Percentiles rank a stretch among this genome's conserved stretches.
phyloP scores from a whole-genome alignment of 2,113 vertebrate genomes.

The Nyctereutes procyonoides region DNA sequence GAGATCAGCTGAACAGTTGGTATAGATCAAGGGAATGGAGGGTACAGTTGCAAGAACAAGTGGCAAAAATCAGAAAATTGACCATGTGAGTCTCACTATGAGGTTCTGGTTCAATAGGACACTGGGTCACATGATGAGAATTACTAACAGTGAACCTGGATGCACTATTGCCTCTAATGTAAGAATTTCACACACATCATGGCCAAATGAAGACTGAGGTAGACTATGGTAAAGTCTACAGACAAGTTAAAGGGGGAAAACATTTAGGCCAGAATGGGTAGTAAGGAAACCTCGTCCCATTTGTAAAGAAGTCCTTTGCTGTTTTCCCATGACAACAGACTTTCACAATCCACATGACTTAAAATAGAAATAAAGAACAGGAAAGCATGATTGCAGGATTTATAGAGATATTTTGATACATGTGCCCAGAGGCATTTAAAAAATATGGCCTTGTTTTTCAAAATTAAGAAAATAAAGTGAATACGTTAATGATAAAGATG shows the following conservation, averaged over 20 bases:
- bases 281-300: not conserved
- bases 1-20: not conserved
- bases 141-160: not conserved
- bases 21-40: not conserved
- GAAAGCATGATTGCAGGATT: slow-evolving; percentile 43
- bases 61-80: not conserved
- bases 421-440: slow-evolving; percentile 67
- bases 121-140: not conserved
- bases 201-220: not conserved
- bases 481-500: slow-evolving; percentile 65
- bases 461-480: slow-evolving; percentile 68
- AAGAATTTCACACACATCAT: not conserved
- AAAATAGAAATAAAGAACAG: slow-evolving; percentile 66
- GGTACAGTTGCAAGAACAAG: not conserved
- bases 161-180: not conserved
- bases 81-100: not conserved
- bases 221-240: not conserved
- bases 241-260: not conserved
- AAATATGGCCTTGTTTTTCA: slow-evolving; percentile 74
- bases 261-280: not conserved
- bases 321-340: slow-evolving; percentile 27
- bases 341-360: slow-evolving; percentile 29
- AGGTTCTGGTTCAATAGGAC: not conserved
- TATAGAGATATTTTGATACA: slow-evolving; percentile 63
- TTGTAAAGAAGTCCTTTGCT: not conserved